Evolutionary conservation across 1,140 invertebrate species (phyloP), one percentile per base, ranked within the genome.

Genomic region (Archegozetes longisetosus): DNA sequence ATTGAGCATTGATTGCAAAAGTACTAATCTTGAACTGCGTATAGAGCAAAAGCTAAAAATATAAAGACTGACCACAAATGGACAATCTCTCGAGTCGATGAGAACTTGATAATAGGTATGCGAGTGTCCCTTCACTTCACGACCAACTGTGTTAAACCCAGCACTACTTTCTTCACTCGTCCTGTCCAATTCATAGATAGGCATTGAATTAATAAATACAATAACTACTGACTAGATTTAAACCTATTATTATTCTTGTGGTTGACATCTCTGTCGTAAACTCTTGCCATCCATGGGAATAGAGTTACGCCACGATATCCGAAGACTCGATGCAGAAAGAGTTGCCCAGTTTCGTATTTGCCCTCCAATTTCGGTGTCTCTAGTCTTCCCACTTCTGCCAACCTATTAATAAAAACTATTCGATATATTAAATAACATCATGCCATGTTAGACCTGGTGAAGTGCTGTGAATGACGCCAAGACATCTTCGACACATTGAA

Each of bases 31-130:
- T n/a, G n/a, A 53, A 14, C 14, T 47, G n/a, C 14, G 14, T n/a
- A 47, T 47, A 47, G 46, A n/a, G 46, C 46, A 47, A n/a, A 48
- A 51, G 12, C 9, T 23, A 49, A 40, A 3, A 62, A 54, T 25
- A 55, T 17, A n/a, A 53, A 49, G 57, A 80, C 83, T 82, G 79
- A 92, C 88, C 75, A 96, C 93, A 73, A 84, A 89, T 24, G 91
- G 91, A 71, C 88, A 92, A 77, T 97, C 93, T 70, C 92, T 78
- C 58, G 88, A 86, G 74, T 97, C 93, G 68, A 97, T 95, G 4
- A 97, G 76, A 40, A 94, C 90, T 78, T 96, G 90, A 73, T 96
- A 96, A 72, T 93, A 96, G n/a, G 86, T 87, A 66, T 93, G 88
- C 4, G 85, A 86, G 69, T 81, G 79, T 49, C 88, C 86, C 74